A percentile compares a stretch with the other conserved stretches of the same genome.
Conservation (phyloP, 2,888 invertebrate species). For the Ernsta delagoae region DNA sequence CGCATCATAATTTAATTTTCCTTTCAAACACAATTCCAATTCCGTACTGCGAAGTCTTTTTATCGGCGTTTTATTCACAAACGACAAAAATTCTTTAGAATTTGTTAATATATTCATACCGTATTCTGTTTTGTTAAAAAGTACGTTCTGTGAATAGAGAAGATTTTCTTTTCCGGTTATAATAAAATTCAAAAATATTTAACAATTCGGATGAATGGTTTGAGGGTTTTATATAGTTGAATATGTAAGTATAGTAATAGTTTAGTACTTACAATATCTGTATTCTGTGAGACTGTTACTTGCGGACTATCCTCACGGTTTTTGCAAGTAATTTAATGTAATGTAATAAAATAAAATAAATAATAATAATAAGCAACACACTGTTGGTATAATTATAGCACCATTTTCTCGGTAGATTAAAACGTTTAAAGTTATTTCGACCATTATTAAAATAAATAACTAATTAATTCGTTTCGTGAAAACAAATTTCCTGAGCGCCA, state of each 20-base stretch:
- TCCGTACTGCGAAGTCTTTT: conserved; percentile 19
- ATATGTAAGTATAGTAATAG: no score
- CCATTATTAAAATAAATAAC: background rate
- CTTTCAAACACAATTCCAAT: conserved; percentile 22
- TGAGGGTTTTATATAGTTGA: no score
- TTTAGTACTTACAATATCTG: no score
- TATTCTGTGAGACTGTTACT: no score
- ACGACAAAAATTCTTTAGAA: conserved; percentile 30
- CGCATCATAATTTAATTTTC: conserved; percentile 17
- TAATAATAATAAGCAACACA: no score
- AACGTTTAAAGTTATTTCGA: background rate
- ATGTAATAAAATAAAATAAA: no score
- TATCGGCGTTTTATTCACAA: conserved; percentile 20
- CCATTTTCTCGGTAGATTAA: no score
- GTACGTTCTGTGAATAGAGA: background rate
- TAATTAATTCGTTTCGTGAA: background rate
- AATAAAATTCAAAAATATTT: background rate
- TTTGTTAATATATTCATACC: conserved; percentile 31
- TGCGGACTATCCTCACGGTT: no score
- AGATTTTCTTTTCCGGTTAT: background rate
- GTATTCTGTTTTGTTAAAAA: conserved; percentile 6
- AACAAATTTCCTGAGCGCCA: background rate
- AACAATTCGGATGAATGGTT: background rate
- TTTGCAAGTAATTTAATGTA: no score
- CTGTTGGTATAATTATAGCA: no score